Evolutionary conservation across 2,888 invertebrate genomes (phyloP).

Genomic region (Pristionchus arcanus): DNA sequence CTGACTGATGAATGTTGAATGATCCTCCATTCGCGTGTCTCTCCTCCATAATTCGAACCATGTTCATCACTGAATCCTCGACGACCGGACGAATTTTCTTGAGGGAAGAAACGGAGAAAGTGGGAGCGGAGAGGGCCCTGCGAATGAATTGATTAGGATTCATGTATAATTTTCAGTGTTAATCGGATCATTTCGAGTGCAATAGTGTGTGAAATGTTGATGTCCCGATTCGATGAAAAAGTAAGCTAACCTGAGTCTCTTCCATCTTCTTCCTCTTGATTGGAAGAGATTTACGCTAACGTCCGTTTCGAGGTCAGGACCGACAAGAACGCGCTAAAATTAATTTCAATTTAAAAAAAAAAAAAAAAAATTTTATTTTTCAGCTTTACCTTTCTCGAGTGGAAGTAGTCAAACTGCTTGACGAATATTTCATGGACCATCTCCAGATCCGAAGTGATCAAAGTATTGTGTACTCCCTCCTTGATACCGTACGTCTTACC

Average conservation of each 20-base stretch:
- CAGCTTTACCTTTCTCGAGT: constrained; percentile 63
- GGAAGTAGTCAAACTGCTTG: constrained; percentile 80
- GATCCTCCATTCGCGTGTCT: constrained; percentile 57
- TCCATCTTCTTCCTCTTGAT: constrained; percentile 43
- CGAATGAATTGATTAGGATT: background rate
- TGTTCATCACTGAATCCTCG: constrained; percentile 61
- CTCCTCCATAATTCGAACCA: constrained; percentile 59
- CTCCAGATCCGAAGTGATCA: constrained; percentile 80
- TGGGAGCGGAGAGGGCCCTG: constrained; percentile 80
- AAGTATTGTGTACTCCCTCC: constrained; percentile 63
- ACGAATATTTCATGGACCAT: constrained; percentile 80
- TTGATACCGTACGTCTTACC: constrained; percentile 57
- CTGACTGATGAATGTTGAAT: constrained; percentile 63
- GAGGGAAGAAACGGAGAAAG: constrained; percentile 81
- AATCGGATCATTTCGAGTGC: background rate
- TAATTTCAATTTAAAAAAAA: background rate
- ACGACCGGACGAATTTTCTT: constrained; percentile 76
- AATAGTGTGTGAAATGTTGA: no score
- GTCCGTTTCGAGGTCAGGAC: constrained; percentile 9
- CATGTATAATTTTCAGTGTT: background rate
- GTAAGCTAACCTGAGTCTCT: constrained; percentile 10
- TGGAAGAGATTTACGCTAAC: constrained; percentile 14
- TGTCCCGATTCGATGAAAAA: no score
- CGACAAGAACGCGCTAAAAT: background rate
- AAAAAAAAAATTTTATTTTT: no score